phyloP scores from a whole-genome alignment of 2,113 vertebrate species.

The Melospiza melodia region DNA sequence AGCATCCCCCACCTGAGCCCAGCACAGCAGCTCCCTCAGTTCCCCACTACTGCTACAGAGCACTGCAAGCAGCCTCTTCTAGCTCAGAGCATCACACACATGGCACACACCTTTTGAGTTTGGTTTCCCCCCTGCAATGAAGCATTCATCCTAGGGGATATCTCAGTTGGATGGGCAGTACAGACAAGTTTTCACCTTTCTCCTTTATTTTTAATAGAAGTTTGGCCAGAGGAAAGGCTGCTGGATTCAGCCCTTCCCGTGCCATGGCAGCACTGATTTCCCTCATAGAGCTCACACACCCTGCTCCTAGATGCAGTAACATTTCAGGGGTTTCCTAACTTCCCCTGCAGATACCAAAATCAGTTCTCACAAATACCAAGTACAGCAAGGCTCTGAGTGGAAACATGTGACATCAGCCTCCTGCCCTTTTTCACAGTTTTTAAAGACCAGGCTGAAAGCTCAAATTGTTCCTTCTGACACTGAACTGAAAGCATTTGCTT shows the following conservation, averaged over 20 bases:
- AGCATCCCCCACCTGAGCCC: background rate
- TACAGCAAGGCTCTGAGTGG: background rate
- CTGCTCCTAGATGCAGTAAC: background rate
- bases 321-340: background rate
- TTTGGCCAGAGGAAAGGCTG: background rate
- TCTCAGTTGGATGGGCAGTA: background rate
- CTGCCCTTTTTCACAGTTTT: background rate
- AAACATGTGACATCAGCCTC: background rate
- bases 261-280: background rate
- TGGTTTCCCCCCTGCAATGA: background rate
- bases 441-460: background rate
- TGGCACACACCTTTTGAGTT: fast-evolving
- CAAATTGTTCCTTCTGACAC: background rate
- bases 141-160: background rate
- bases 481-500: background rate
- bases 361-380: background rate
- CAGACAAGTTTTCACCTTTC: background rate
- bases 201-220: background rate
- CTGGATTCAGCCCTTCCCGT: background rate
- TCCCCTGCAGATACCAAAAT: background rate
- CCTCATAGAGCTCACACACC: background rate
- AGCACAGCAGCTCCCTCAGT: background rate
- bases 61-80: background rate
- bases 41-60: background rate
- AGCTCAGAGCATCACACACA: background rate